Evolutionary conservation across 2,113 vertebrate genomes (phyloP).

Genomic region (Chionomys nivalis): DNA sequence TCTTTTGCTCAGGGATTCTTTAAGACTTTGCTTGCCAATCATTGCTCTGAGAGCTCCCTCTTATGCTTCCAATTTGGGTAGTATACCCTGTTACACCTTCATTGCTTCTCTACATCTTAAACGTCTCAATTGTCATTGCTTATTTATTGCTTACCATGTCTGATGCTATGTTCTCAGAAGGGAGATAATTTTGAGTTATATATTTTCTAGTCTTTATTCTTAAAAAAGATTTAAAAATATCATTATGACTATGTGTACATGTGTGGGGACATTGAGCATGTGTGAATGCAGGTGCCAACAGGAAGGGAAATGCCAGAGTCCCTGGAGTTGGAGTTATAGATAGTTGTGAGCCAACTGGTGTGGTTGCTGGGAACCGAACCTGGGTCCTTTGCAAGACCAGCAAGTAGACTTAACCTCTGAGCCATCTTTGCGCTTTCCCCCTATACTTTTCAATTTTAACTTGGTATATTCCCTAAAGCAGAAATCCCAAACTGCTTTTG

Average conservation of each 20-base stretch:
- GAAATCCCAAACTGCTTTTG: neutral
- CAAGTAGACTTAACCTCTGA: neutral
- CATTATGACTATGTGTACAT: neutral
- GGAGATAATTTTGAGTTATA: neutral
- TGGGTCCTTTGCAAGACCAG: neutral
- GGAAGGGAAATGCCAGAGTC: neutral
- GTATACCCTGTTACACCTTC: neutral
- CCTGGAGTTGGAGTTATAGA: neutral
- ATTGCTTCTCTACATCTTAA: neutral
- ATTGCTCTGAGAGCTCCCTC: neutral
- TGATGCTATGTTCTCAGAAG: neutral
- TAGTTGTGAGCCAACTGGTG: neutral
- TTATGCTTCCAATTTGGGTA: neutral
- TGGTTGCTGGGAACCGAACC: neutral
- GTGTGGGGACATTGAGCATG: neutral
- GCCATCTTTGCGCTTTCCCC: neutral
- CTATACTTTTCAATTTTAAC: slow-evolving; percentile 11
- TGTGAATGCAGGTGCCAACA: neutral
- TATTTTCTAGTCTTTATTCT: neutral
- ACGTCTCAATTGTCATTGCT: neutral
- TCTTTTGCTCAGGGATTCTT: neutral
- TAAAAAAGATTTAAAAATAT: neutral
- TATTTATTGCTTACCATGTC: neutral
- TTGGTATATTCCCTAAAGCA: neutral
- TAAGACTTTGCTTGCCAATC: neutral